phyloP scores from a whole-genome alignment of 2,888 invertebrate species.

The Epinotia ramella region DNA sequence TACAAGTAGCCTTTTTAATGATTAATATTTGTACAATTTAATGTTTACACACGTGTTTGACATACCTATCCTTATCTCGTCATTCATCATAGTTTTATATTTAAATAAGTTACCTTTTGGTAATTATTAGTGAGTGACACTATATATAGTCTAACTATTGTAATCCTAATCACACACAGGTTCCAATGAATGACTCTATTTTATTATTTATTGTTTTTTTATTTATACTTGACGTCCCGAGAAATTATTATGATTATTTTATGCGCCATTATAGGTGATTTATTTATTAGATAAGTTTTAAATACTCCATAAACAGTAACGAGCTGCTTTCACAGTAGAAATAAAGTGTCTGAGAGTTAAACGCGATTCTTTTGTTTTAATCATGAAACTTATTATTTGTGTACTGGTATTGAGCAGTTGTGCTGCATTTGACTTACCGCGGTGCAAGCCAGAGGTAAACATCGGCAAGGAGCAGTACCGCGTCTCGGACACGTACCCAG shows the following conservation, averaged over 20 bases:
- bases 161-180: neutral
- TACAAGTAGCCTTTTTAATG: no score
- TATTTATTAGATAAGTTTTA: constrained; percentile 18
- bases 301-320: constrained; percentile 19
- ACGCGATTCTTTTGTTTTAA: constrained; percentile 36
- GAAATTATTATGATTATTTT: constrained; percentile 21
- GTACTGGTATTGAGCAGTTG: constrained; percentile 52
- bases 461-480: constrained; percentile 69
- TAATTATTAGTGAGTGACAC: no score
- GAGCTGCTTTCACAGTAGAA: constrained; percentile 19
- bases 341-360: constrained; percentile 26
- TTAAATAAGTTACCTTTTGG: neutral
- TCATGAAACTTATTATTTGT: constrained; percentile 56
- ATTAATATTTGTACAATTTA: no score
- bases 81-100: neutral
- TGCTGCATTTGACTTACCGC: constrained; percentile 68
- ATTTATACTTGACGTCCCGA: constrained; percentile 12
- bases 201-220: constrained; percentile 24
- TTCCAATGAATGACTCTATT: neutral
- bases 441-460: constrained; percentile 63
- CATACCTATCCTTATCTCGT: no score
- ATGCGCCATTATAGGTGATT: constrained; percentile 28
- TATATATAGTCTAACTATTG: neutral
- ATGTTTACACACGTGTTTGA: no score
- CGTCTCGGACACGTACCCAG: constrained; percentile 59